These are phyloP conservation scores for Equus przewalskii DNA, from an alignment of 2,113 vertebrate species.

Conservation along the genomic window DNA sequence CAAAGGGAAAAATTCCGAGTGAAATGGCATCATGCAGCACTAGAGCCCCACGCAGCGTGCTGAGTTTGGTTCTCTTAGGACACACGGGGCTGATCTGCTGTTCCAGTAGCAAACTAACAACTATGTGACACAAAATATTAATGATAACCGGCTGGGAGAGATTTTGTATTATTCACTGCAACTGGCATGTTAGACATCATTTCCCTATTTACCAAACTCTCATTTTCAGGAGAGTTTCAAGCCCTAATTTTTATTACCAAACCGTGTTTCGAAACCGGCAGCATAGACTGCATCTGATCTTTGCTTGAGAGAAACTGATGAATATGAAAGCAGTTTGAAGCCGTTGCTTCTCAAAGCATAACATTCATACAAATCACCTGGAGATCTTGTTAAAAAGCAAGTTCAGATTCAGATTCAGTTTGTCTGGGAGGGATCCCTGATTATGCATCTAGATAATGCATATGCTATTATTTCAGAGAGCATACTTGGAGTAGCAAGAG, in stretches of 20 bases:
- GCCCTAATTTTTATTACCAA: conserved; percentile 8
- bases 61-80: background rate
- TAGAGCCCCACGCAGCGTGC: accelerated
- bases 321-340: background rate
- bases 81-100: background rate
- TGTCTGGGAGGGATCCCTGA: background rate
- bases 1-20: background rate
- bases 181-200: background rate
- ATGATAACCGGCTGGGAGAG: background rate
- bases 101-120: background rate
- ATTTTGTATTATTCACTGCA: background rate
- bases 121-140: background rate
- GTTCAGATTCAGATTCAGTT: conserved; percentile 2
- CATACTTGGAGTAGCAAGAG: background rate
- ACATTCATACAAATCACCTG: conserved; percentile 28
- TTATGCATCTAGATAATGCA: background rate
- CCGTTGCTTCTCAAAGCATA: background rate
- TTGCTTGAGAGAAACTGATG: background rate
- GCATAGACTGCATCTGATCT: background rate
- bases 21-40: accelerated
- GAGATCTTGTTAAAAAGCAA: conserved; percentile 56
- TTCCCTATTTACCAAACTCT: background rate
- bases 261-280: background rate
- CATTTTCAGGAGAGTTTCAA: background rate
- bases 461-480: background rate